phyloP scores from a whole-genome alignment of 2,113 vertebrate genomes.

The Corynorhinus townsendii region DNA sequence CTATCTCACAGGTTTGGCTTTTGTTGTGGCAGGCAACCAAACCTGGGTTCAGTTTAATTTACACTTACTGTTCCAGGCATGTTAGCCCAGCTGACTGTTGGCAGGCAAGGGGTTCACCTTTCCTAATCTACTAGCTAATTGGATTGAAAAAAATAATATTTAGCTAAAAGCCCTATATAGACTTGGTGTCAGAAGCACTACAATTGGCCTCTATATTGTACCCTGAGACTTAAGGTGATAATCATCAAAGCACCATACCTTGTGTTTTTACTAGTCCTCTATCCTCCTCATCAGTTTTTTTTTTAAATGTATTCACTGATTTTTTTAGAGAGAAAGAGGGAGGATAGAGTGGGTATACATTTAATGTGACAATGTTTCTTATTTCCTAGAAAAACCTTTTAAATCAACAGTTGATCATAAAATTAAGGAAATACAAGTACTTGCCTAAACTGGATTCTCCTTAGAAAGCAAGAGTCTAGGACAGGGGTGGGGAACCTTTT shows the following conservation, averaged over 20 bases:
- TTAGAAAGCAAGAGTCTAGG: neutral
- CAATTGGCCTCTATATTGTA: neutral
- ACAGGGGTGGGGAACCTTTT: neutral
- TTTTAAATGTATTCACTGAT: neutral
- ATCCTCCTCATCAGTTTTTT: neutral
- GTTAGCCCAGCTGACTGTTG: neutral
- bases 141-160: neutral
- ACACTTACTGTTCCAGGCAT: neutral
- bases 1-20: neutral
- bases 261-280: neutral
- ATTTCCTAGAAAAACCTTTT: constrained; percentile 27
- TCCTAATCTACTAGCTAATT: neutral
- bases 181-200: neutral
- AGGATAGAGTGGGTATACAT: neutral
- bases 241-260: neutral
- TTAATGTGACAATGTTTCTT: neutral
- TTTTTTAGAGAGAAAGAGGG: neutral
- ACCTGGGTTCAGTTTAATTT: neutral
- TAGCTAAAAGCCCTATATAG: neutral
- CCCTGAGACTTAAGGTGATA: neutral
- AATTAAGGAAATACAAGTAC: neutral
- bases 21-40: neutral
- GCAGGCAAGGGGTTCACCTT: neutral
- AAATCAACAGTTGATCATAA: neutral
- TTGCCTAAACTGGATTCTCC: neutral